Evolutionary conservation across 2,797 vertebrate genomes (phyloP), one percentile per base, ranked within the genome.

Genomic region (Amphiprion clarkii): DNA sequence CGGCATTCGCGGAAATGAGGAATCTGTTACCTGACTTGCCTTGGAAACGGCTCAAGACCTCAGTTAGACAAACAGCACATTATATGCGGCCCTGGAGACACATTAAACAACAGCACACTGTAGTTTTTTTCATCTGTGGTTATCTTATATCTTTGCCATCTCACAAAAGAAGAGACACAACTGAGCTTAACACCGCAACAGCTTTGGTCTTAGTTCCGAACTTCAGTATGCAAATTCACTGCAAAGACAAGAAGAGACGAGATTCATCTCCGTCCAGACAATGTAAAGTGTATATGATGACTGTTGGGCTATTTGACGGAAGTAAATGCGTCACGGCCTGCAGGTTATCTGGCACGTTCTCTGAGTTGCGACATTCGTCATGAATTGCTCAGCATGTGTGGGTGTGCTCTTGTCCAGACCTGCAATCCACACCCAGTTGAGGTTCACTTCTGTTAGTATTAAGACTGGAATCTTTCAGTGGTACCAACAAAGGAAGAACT

Each of bases 371-470:
- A 77, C 67, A 76, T 78, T 75, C 44, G 17, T 86, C 84, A 89
- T 67, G 40, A 70, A 67, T 91, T 83, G 81, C 78, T 87, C 84
- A 89, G 54, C 57, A 40, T 74, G 85, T 63, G 89, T 89, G 86
- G 87, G 88, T 69, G 75, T 54, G 63, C 0, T 1, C 88, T 53
- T 82, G 92, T 89, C 81, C 77, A 8, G 59, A 76, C 93, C 74
- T 86, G 93, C 27, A n/a, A 60, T 65, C 82, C 87, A 83, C 89
- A 84, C 91, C 89, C 81, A 49, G 39, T 16, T n/a, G 19, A 48
- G 16, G 7, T 25, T 55, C 17, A 6, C 48, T 40, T 54, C 33
- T 69, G 40, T 67, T 12, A 68, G 60, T 44, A 48, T 71, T 70
- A 1, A 58, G 56, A 77, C 8, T 55, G 40, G 56, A 58, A 71